Percentiles rank a stretch among this genome's conserved stretches.
phyloP scores from a whole-genome alignment of 2,797 vertebrate species.

The Sitta carolinensis region DNA sequence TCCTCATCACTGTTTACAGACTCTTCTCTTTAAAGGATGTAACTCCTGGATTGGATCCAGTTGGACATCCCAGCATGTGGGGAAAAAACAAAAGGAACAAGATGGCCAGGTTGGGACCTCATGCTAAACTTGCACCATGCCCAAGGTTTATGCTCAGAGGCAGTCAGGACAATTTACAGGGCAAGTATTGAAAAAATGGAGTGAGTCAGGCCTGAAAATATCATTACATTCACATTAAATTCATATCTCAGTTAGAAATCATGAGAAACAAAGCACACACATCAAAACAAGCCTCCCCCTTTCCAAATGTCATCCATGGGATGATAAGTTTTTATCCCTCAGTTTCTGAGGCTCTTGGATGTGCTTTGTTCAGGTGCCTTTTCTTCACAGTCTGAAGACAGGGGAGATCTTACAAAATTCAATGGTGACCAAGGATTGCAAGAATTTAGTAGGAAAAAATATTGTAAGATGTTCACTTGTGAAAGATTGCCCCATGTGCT shows the following conservation, averaged over 20 bases:
- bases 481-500: background rate
- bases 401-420: background rate
- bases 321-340: background rate
- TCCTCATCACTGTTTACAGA: background rate
- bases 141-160: background rate
- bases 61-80: background rate
- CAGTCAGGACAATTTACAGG: background rate
- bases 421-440: background rate
- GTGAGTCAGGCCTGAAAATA: conserved; percentile 26
- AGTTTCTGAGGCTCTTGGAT: background rate
- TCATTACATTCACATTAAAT: background rate
- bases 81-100: background rate
- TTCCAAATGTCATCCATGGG: background rate
- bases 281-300: background rate
- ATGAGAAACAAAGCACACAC: background rate
- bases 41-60: background rate
- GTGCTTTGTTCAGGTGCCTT: background rate
- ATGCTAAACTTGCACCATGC: background rate
- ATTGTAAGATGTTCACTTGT: background rate
- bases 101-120: background rate
- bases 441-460: background rate
- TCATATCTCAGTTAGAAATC: background rate
- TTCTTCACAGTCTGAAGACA: background rate
- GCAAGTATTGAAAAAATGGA: background rate
- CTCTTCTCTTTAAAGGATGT: background rate